These are phyloP conservation scores for Drosophila pseudoananassae DNA, from an alignment of 1,140 invertebrate species.

Conservation along the genomic window DNA sequence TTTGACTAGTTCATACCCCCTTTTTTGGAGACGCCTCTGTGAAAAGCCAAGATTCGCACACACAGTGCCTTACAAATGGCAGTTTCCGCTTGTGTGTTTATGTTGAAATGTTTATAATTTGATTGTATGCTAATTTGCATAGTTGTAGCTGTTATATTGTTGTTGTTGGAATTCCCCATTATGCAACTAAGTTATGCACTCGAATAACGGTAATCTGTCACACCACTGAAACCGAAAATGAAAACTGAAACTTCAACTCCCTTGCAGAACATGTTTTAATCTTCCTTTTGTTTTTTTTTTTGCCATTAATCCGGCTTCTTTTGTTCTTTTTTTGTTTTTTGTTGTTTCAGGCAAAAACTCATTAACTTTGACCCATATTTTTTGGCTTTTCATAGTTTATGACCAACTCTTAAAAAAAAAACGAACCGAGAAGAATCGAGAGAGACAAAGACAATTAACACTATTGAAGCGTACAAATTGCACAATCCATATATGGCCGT, in stretches of 20 bases:
- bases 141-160: constrained; percentile 17
- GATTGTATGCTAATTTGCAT: constrained; percentile 75
- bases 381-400: constrained; percentile 39
- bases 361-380: constrained; percentile 61
- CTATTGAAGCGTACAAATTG: constrained; percentile 31
- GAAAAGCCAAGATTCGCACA: constrained; percentile 29
- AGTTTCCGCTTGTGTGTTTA: constrained; percentile 62
- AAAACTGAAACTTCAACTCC: constrained; percentile 39
- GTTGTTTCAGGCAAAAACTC: constrained; percentile 43
- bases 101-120: constrained; percentile 74
- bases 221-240: constrained; percentile 40
- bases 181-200: constrained; percentile 50
- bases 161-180: constrained; percentile 39
- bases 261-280: constrained; percentile 23
- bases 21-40: constrained; percentile 6
- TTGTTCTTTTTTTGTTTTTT: constrained; percentile 32
- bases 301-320: constrained; percentile 32
- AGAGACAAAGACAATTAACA: constrained; percentile 11
- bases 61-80: constrained; percentile 50
- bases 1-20: not conserved
- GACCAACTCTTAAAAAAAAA: constrained; percentile 10
- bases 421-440: constrained; percentile 18
- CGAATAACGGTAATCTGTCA: constrained; percentile 44
- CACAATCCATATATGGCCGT: not conserved
- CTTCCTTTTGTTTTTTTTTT: constrained; percentile 8